Evolutionary conservation across 2,797 vertebrate species (phyloP).

Genomic region (Pangasius sanitwongsei): DNA sequence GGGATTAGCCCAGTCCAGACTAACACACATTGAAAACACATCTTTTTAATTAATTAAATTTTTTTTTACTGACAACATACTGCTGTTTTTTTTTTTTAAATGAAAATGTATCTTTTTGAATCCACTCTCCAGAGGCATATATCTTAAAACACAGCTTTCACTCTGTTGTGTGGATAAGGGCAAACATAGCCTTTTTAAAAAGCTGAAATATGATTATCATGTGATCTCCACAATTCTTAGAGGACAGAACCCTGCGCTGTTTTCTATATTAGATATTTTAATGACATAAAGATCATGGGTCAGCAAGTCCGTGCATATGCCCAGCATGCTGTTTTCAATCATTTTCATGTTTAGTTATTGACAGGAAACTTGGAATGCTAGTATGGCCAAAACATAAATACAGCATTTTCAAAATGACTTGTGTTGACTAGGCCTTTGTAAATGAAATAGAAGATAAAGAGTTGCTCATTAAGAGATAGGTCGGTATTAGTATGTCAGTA

Average conservation of each 20-base stretch:
- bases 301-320: not conserved
- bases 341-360: not conserved
- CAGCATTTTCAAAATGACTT: not conserved
- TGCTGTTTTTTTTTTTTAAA: not conserved
- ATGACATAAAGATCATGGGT: not conserved
- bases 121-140: not conserved
- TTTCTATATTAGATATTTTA: not conserved
- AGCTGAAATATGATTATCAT: not conserved
- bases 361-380: not conserved
- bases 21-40: not conserved
- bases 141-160: not conserved
- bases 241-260: not conserved
- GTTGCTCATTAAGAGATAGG: slow-evolving; percentile 1
- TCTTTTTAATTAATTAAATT: not conserved
- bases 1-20: not conserved
- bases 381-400: not conserved
- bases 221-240: not conserved
- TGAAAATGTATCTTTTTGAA: not conserved
- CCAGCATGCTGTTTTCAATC: not conserved
- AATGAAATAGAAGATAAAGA: not conserved
- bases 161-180: not conserved
- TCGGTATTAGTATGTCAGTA: not conserved
- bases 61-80: not conserved
- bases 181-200: not conserved
- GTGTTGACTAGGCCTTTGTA: not conserved